Base-by-base conservation (phyloP, 2,113 vertebrate genomes). In the Spizaetus ornatus region DNA sequence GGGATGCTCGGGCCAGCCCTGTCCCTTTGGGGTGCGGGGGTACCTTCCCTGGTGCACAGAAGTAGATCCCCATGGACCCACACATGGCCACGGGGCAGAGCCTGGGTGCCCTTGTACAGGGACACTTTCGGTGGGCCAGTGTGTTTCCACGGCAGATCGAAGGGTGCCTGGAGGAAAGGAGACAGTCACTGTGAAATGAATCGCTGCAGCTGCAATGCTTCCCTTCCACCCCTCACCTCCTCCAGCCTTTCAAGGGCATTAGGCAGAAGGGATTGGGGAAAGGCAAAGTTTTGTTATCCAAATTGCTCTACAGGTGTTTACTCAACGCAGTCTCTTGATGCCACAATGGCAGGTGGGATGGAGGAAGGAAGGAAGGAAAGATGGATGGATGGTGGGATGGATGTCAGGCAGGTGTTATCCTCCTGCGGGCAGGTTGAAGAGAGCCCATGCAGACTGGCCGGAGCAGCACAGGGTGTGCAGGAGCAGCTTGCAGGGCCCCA, bases 101-200 rank as follows among this genome's bases (percentile, higher is more conserved):
- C 48, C 55, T 36, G 55, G 34, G 10, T 65, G 22, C 31, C 17
- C 38, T 22, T 42, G 18, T 21, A 27, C 77, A 13, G 77, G 48
- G 38, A 19, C 36, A 42, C 61, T 32, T n/a, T 21, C 48, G 22
- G 48, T n/a, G 29, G 53, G 53, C 53, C 53, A 55, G 29, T 19
- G 53, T 7, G 4, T 10, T 19, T 31, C 45, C 29, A 42, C 7
- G 3, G 47, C 3, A 1, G 58, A 15, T 18, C 2, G 1, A 42
- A 52, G 47, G 13, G 22, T 65, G 31, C 77, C 77, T 18, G 9
- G 61, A 53, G 38, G 48, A 61, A 56, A 18, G 56, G 43, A 38
- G 32, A 11, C 43, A n/a, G 59, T 42, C 47, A 36, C 61, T 8
- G 3, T 1, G 29, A 67, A 16, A 73, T 20, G 58, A 48, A 11